These are phyloP conservation scores for Podabrus alpinus DNA, from an alignment of 2,888 invertebrate species.

Conservation along the genomic window DNA sequence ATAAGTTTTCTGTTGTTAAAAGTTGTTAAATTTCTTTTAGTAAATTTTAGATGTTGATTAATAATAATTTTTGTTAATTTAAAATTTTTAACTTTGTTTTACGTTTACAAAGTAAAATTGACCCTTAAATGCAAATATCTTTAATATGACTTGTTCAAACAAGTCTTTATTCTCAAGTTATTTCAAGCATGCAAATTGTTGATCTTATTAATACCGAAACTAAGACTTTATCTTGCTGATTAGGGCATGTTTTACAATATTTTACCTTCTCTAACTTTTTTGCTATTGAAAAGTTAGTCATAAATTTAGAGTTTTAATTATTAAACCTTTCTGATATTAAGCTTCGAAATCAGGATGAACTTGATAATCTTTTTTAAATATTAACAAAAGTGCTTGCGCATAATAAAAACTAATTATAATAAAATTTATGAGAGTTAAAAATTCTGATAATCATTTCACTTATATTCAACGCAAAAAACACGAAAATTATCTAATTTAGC, in stretches of 20 bases:
- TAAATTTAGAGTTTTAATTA: slow-evolving; percentile 18
- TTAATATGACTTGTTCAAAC: slow-evolving; percentile 13
- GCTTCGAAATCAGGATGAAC: slow-evolving; percentile 8
- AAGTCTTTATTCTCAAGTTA: slow-evolving; percentile 18
- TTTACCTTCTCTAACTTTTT: slow-evolving; percentile 16
- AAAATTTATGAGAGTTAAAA: slow-evolving; percentile 21
- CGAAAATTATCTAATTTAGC: slow-evolving; percentile 33
- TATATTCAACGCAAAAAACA: slow-evolving; percentile 25
- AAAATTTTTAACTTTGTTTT: slow-evolving; percentile 13
- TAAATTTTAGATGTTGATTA: slow-evolving; percentile 3
- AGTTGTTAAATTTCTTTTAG: slow-evolving; percentile 4
- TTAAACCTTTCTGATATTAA: slow-evolving; percentile 19
- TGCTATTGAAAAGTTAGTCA: slow-evolving; percentile 16
- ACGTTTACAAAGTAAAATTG: slow-evolving; percentile 15
- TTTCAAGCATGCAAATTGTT: slow-evolving; percentile 23
- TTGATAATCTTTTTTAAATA: slow-evolving; percentile 10
- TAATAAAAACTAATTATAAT: slow-evolving; percentile 24
- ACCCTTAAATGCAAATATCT: slow-evolving; percentile 20
- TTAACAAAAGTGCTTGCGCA: slow-evolving; percentile 14
- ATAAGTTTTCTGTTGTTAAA: not conserved
- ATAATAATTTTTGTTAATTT: slow-evolving; percentile 12
- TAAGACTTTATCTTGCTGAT: slow-evolving; percentile 24
- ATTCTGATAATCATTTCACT: slow-evolving; percentile 26
- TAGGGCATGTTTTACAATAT: slow-evolving; percentile 20
- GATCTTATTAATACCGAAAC: slow-evolving; percentile 27